These are phyloP conservation scores for Metaphire vulgaris DNA, from an alignment of 1,140 invertebrate species.

Conservation along the genomic window DNA sequence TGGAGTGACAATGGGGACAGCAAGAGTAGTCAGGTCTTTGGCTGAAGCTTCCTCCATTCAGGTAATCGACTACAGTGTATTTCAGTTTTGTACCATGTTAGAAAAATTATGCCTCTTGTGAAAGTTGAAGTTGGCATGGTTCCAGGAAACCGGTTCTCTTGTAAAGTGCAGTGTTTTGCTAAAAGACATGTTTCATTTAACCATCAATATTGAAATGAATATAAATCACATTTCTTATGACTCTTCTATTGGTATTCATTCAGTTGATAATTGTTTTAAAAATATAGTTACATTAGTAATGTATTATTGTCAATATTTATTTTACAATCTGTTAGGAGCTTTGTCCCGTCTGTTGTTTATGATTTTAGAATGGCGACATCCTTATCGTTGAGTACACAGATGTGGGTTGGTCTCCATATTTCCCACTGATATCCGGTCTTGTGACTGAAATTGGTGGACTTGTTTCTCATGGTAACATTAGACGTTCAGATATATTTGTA, in stretches of 20 bases:
- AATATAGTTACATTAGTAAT: no score
- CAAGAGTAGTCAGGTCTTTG: slow-evolving; percentile 61
- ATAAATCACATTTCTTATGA: no score
- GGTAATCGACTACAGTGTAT: slow-evolving; percentile 34
- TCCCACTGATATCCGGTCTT: slow-evolving; percentile 69
- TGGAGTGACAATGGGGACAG: slow-evolving; percentile 62
- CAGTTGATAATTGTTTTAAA: no score
- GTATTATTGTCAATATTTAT: no score
- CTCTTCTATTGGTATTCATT: no score
- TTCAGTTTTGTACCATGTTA: slow-evolving; percentile 3
- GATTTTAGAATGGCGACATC: slow-evolving; percentile 63
- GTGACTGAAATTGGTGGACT: slow-evolving; percentile 78
- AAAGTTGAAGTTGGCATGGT: no score
- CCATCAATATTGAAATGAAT: no score
- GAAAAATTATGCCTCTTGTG: neutral
- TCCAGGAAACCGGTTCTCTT: no score
- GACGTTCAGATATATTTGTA: slow-evolving; percentile 30
- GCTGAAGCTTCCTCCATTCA: slow-evolving; percentile 50
- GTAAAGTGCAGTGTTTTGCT: no score
- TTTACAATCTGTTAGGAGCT: no score
- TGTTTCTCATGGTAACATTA: slow-evolving; percentile 66
- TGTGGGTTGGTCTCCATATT: slow-evolving; percentile 80
- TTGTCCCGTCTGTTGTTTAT: no score
- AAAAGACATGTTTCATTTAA: no score
- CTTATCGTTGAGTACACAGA: slow-evolving; percentile 72